Evolutionary conservation across 2,888 invertebrate species (phyloP).

Genomic region (Andrena flavipes): DNA sequence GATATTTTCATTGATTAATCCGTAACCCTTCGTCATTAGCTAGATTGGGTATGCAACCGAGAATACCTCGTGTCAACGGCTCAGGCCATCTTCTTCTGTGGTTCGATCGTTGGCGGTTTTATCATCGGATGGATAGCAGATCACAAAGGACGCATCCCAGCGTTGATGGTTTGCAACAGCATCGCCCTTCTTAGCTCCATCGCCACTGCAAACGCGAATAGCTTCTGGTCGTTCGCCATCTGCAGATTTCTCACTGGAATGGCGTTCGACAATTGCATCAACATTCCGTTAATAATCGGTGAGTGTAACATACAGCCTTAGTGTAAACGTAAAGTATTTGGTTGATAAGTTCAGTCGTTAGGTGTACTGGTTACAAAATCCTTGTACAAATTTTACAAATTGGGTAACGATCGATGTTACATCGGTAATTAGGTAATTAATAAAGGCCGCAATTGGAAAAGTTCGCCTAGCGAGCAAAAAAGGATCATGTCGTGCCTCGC

Average conservation of each 20-base stretch:
- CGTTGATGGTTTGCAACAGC: constrained; percentile 84
- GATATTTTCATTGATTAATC: constrained; percentile 44
- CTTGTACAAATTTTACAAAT: too few species aligned
- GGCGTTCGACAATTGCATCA: constrained; percentile 86
- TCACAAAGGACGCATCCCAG: constrained; percentile 86
- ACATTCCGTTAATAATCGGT: constrained; percentile 86
- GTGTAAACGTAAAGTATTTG: neutral
- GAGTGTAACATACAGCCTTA: constrained; percentile 15
- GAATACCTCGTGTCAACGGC: constrained; percentile 85
- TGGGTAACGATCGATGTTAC: too few species aligned
- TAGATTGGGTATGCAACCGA: constrained; percentile 86
- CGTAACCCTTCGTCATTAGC: constrained; percentile 79
- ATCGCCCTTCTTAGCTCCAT: constrained; percentile 84
- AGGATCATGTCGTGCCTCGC: too few species aligned
- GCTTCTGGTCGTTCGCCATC: constrained; percentile 85
- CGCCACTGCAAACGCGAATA: constrained; percentile 83
- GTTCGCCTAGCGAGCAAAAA: too few species aligned
- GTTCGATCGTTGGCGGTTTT: constrained; percentile 86
- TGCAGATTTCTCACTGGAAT: constrained; percentile 86
- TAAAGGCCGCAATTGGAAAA: too few species aligned
- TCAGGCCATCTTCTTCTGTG: constrained; percentile 86
- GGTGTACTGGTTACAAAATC: too few species aligned
- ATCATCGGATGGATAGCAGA: constrained; percentile 86
- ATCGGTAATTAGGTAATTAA: too few species aligned
- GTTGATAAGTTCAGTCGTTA: too few species aligned